Evolutionary conservation across 1,140 invertebrate species (phyloP).

Genomic region (Drosophila repletoides): DNA sequence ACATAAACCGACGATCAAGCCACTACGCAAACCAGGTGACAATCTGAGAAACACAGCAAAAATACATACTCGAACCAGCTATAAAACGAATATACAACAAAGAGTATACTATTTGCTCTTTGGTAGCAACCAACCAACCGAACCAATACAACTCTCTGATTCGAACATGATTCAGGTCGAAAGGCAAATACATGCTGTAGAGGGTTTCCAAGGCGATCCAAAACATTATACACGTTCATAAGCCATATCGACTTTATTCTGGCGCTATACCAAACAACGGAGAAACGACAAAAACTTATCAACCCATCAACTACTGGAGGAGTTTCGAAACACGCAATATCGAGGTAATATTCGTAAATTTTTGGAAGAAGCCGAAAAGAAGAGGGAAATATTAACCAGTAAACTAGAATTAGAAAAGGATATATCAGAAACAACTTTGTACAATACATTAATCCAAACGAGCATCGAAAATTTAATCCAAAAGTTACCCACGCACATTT

Average conservation of each 20-base stretch:
- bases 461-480: background rate
- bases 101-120: too few relatives aligned
- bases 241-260: constrained; percentile 14
- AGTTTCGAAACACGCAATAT: constrained; percentile 17
- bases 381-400: constrained; percentile 4
- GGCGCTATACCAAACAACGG: constrained; percentile 12
- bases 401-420: too few relatives aligned
- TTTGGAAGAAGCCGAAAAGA: constrained; percentile 14
- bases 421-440: background rate
- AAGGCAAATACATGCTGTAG: constrained; percentile 9
- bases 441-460: background rate
- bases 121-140: too few relatives aligned
- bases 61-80: too few relatives aligned
- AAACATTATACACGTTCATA: background rate
- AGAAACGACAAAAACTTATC: constrained; percentile 17
- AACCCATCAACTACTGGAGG: constrained; percentile 10
- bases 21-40: too few relatives aligned
- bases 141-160: too few relatives aligned
- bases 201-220: background rate
- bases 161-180: constrained; percentile 14
- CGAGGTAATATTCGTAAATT: constrained; percentile 5
- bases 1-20: too few relatives aligned
- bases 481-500: background rate
- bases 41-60: too few relatives aligned
- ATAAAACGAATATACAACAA: too few relatives aligned